Conservation (phyloP, 2,113 vertebrate species). For the Prunella fulvescens region DNA sequence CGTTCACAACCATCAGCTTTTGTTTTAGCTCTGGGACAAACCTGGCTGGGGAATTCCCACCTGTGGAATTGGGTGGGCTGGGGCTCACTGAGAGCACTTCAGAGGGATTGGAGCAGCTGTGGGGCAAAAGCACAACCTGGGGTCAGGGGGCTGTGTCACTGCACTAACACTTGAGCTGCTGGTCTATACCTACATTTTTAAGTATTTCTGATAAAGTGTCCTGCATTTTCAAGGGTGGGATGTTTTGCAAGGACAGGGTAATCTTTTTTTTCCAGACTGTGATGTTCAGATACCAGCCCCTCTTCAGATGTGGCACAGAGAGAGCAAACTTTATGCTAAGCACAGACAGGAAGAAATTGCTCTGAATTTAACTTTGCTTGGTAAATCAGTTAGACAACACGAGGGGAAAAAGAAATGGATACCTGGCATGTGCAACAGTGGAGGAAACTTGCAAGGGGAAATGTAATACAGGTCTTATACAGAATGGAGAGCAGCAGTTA, state of each 20-base stretch:
- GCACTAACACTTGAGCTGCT: neutral
- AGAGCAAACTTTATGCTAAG: neutral
- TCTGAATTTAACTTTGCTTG: neutral
- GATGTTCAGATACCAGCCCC: neutral
- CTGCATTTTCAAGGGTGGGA: neutral
- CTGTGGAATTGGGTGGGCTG: neutral
- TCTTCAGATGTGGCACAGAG: neutral
- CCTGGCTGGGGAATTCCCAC: no score
- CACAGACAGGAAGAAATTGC: neutral
- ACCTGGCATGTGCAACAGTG: neutral
- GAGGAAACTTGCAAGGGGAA: neutral
- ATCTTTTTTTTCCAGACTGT: neutral
- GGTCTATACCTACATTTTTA: neutral
- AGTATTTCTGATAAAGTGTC: neutral
- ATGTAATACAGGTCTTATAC: fast-evolving
- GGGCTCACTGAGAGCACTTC: neutral
- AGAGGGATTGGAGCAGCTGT: neutral
- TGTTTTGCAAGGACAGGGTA: neutral
- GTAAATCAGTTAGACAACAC: neutral
- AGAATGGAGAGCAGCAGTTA: neutral
- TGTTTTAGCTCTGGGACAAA: neutral
- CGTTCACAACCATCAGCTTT: neutral
- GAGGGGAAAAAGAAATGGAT: neutral
- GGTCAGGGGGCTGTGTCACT: neutral
- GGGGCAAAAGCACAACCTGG: neutral